Percentiles rank a stretch among this genome's conserved stretches.
These are phyloP conservation scores for Teleiodes luculella DNA, from an alignment of 2,888 invertebrate genomes.

Conservation along the genomic window DNA sequence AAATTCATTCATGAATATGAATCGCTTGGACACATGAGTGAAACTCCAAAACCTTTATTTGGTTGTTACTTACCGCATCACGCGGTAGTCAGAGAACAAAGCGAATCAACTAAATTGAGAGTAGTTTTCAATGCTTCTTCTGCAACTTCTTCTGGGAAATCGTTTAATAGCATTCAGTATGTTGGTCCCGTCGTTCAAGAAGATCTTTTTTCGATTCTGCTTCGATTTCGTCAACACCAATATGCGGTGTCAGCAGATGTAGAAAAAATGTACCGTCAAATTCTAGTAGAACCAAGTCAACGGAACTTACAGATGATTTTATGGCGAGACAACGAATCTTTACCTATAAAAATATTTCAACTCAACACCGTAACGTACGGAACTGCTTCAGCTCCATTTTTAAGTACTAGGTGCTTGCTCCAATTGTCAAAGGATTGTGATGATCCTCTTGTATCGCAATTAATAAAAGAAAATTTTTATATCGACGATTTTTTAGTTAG, in stretches of 20 bases:
- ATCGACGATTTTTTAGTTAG: constrained; percentile 14
- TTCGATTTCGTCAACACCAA: too few relatives aligned
- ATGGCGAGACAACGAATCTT: not conserved
- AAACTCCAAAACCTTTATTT: not conserved
- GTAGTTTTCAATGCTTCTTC: not conserved
- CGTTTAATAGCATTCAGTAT: not conserved
- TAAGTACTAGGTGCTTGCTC: constrained; percentile 15
- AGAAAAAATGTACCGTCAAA: not conserved
- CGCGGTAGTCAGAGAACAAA: constrained; percentile 7
- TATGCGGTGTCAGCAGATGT: too few relatives aligned
- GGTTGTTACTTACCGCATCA: constrained; percentile 11
- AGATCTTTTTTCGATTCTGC: not conserved
- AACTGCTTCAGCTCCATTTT: constrained; percentile 17
- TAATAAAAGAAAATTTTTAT: constrained; percentile 7
- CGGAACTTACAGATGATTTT: not conserved
- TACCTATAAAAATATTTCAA: constrained; percentile 5
- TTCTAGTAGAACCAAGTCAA: not conserved
- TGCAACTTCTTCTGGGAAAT: not conserved
- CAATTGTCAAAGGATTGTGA: constrained; percentile 12
- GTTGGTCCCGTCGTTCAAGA: not conserved
- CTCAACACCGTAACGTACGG: constrained; percentile 12
- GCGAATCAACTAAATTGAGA: not conserved
- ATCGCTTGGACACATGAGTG: constrained; percentile 4
- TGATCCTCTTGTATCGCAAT: not conserved
- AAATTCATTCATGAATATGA: constrained; percentile 13